Evolutionary conservation across 2,113 vertebrate species (phyloP).

Genomic region (Recurvirostra avosetta): DNA sequence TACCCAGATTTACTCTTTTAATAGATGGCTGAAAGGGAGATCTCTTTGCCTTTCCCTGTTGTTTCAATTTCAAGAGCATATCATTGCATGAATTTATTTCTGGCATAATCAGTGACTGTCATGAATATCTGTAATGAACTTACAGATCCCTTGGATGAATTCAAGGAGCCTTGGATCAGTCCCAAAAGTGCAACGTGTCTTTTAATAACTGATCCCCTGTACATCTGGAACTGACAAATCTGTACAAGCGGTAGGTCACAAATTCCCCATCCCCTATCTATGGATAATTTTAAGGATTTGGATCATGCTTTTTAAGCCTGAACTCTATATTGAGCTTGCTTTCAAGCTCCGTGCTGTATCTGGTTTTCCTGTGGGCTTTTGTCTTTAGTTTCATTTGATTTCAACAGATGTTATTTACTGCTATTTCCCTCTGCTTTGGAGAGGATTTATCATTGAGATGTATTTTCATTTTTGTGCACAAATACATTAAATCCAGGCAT

Average conservation of each 20-base stretch:
- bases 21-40: background rate
- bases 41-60: background rate
- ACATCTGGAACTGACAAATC: slow-evolving; percentile 7
- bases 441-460: slow-evolving; percentile 50
- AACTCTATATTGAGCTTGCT: background rate
- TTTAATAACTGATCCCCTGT: background rate
- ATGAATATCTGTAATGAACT: background rate
- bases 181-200: background rate
- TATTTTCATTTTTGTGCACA: slow-evolving; percentile 40
- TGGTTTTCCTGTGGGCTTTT: background rate
- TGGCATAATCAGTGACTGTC: background rate
- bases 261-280: background rate
- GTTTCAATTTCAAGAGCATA: background rate
- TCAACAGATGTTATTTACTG: slow-evolving; percentile 54
- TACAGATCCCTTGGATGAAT: background rate
- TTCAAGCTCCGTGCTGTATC: slow-evolving; percentile 3
- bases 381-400: slow-evolving; percentile 41
- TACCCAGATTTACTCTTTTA: background rate
- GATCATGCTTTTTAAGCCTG: background rate
- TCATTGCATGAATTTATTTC: background rate
- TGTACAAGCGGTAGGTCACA: background rate
- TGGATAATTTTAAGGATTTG: background rate
- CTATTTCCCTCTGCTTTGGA: slow-evolving; percentile 15
- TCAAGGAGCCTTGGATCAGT: background rate
- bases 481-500: slow-evolving; percentile 47